Percentiles rank a stretch among this genome's conserved stretches.
Evolutionary conservation across 2,113 vertebrate genomes (phyloP).

Genomic region (western clawed frog (Xenopus tropicalis)): DNA sequence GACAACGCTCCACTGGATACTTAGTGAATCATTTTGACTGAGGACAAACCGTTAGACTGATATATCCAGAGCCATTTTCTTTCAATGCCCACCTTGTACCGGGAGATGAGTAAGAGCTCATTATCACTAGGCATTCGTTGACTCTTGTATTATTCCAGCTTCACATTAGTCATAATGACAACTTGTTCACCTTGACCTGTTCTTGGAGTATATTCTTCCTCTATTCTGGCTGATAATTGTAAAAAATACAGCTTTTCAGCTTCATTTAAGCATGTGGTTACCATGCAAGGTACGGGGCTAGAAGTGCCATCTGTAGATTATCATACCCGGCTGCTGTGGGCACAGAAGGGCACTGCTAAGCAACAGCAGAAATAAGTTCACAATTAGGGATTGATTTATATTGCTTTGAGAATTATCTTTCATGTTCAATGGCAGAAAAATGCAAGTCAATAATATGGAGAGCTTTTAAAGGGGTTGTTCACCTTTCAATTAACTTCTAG

Average conservation of each 20-base stretch:
- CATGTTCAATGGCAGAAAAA: too few relatives aligned
- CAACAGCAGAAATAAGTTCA: too few relatives aligned
- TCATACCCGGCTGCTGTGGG: too few relatives aligned
- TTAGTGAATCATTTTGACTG: background rate
- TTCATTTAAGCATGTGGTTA: background rate
- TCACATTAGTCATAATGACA: conserved; percentile 1
- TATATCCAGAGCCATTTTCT: background rate
- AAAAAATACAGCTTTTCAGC: background rate
- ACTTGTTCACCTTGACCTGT: background rate
- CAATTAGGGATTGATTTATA: too few relatives aligned
- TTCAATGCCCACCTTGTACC: background rate
- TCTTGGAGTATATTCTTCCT: background rate
- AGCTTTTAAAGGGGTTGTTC: too few relatives aligned
- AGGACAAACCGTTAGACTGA: background rate
- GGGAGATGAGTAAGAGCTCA: background rate
- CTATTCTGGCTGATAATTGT: background rate
- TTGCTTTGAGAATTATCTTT: too few relatives aligned
- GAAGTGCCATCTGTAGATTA: too few relatives aligned
- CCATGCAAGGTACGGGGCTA: too few relatives aligned
- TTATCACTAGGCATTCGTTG: background rate
- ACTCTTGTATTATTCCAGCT: background rate
- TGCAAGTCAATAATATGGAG: too few relatives aligned
- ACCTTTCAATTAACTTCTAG: too few relatives aligned
- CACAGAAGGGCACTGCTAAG: too few relatives aligned
- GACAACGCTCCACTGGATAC: background rate